These are phyloP conservation scores for Muscicapa striata DNA, from an alignment of 2,797 vertebrate species.

Conservation along the genomic window DNA sequence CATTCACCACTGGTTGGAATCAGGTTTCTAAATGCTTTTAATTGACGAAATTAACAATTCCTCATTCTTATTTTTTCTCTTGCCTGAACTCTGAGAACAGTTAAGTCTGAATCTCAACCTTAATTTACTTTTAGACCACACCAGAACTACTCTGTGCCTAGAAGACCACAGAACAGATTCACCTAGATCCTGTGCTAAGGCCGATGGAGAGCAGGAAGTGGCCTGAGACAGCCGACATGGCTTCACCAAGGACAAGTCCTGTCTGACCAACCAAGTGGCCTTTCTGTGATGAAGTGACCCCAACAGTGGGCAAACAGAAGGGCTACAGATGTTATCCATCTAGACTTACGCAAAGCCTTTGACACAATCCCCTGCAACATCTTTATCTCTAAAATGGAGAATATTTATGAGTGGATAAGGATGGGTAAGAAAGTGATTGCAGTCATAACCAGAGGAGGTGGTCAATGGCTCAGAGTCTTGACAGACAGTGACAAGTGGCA, in stretches of 20 bases:
- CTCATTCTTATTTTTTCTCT: background rate
- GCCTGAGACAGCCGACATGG: background rate
- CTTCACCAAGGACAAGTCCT: background rate
- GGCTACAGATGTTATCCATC: background rate
- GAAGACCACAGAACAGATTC: background rate
- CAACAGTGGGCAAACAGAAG: background rate
- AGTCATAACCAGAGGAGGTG: background rate
- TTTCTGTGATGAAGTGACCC: background rate
- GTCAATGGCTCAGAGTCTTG: fast-evolving
- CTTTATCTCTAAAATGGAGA: background rate
- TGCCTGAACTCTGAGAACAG: background rate
- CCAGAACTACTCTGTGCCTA: background rate
- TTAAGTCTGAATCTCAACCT: background rate
- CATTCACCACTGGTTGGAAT: background rate
- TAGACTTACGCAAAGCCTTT: background rate
- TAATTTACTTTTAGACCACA: background rate
- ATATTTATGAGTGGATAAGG: background rate
- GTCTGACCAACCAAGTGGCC: background rate
- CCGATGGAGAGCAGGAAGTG: background rate
- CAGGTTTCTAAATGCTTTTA: background rate
- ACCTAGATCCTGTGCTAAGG: background rate
- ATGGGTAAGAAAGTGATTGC: background rate
- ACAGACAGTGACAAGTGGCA: background rate
- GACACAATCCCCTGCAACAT: background rate
- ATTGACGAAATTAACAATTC: background rate